These are phyloP conservation scores for Polydrusus pterygomalis DNA, from an alignment of 2,888 invertebrate species.

Conservation along the genomic window DNA sequence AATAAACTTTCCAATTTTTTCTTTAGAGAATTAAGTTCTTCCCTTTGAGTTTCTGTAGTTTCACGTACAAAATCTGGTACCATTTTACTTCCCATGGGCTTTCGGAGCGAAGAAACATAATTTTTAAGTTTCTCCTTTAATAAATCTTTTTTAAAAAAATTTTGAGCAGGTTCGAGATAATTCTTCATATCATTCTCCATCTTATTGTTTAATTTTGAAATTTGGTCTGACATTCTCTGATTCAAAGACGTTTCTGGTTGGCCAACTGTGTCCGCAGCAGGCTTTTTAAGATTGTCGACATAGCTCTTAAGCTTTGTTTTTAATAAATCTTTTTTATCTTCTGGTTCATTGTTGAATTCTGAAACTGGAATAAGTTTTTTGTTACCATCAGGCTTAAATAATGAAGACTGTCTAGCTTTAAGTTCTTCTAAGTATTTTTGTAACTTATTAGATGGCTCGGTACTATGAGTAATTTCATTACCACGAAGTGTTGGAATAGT, in stretches of 20 bases:
- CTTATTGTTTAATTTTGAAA: constrained; percentile 6
- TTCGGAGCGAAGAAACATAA: constrained; percentile 28
- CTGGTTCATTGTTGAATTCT: background rate
- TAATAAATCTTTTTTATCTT: constrained; percentile 15
- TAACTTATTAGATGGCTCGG: constrained; percentile 22
- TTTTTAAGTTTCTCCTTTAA: constrained; percentile 35
- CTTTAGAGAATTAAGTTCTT: constrained; percentile 27
- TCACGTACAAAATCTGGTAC: constrained; percentile 9
- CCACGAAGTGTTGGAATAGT: constrained; percentile 3
- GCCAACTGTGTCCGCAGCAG: constrained; percentile 11
- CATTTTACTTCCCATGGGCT: constrained; percentile 1
- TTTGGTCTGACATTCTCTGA: constrained; percentile 8
- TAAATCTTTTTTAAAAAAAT: constrained; percentile 16
- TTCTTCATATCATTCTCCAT: constrained; percentile 19
- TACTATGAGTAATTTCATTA: background rate
- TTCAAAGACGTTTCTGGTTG: constrained; percentile 1
- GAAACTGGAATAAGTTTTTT: background rate
- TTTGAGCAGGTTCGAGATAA: background rate
- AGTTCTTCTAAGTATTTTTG: constrained; percentile 30
- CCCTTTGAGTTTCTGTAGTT: constrained; percentile 27
- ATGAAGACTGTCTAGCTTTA: constrained; percentile 12
- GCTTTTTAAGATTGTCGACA: constrained; percentile 30
- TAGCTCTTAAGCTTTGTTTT: constrained; percentile 37
- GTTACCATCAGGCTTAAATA: background rate
- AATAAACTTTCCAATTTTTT: constrained; percentile 28